phyloP scores from a whole-genome alignment of 2,113 vertebrate species.

The Dendrocopos noguchii region DNA sequence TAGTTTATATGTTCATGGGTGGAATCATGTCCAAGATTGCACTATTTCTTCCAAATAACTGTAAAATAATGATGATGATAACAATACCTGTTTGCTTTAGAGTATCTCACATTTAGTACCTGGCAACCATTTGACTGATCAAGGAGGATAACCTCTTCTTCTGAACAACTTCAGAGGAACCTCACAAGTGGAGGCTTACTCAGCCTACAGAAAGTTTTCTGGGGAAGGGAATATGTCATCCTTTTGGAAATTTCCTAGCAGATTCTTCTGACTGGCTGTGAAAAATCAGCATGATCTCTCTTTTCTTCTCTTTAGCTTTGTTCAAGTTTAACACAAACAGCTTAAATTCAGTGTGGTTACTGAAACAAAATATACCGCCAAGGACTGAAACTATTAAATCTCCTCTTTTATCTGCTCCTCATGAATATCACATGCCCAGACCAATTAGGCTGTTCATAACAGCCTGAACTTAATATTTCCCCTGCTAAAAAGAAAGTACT shows the following conservation, averaged over 20 bases:
- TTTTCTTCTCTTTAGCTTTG: constrained; percentile 51
- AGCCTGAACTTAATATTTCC: constrained; percentile 30
- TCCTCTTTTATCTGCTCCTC: constrained; percentile 61
- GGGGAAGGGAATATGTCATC: background rate
- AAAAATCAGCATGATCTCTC: constrained; percentile 38
- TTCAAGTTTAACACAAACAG: constrained; percentile 51
- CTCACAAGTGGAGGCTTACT: background rate
- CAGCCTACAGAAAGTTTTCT: background rate
- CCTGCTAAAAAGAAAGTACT: constrained; percentile 9
- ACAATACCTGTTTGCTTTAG: background rate
- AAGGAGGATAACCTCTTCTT: background rate
- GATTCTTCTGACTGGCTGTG: constrained; percentile 11
- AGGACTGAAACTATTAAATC: constrained; percentile 49
- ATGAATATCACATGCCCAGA: constrained; percentile 65
- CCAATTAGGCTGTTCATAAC: constrained; percentile 34
- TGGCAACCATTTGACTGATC: background rate
- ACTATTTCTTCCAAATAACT: background rate
- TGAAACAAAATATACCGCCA: constrained; percentile 55
- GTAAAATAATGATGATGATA: background rate
- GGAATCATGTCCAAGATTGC: background rate
- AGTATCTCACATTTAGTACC: background rate
- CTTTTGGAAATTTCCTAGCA: background rate
- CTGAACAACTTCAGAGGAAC: background rate
- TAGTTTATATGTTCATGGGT: accelerated
- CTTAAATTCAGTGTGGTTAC: constrained; percentile 57